phyloP scores from a whole-genome alignment of 1,140 invertebrate genomes.

The Drosophila mojavensis region DNA sequence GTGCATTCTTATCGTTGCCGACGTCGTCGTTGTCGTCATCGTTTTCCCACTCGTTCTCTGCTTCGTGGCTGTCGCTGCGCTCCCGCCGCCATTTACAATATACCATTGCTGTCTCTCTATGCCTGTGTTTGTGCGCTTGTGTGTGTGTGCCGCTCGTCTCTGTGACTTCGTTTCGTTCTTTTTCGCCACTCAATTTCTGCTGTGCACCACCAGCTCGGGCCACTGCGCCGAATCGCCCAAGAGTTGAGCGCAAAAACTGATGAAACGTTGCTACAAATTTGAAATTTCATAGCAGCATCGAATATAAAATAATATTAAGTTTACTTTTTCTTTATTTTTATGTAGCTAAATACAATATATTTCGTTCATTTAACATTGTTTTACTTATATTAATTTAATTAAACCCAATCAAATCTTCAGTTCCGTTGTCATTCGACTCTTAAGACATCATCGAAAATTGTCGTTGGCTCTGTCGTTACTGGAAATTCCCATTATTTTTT shows the following conservation, averaged over 20 bases:
- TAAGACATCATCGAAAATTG: conserved; percentile 28
- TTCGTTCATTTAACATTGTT: not conserved
- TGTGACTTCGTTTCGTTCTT: conserved; percentile 41
- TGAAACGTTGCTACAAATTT: conserved; percentile 43
- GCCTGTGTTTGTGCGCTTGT: not conserved
- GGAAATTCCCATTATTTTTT: conserved; percentile 69
- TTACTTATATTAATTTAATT: not conserved
- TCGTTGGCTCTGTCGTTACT: not conserved
- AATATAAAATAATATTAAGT: not conserved
- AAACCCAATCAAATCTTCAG: accelerated
- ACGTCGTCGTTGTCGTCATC: conserved; percentile 17
- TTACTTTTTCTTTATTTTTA: not conserved
- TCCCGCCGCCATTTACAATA: conserved; percentile 6
- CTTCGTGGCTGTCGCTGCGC: conserved; percentile 15
- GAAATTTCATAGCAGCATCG: conserved; percentile 27
- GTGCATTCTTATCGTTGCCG: conserved; percentile 22
- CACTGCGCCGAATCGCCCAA: conserved; percentile 64
- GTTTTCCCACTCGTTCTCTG: conserved; percentile 15
- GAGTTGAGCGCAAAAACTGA: conserved; percentile 28
- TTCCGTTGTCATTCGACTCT: not conserved
- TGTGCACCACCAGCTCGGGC: conserved; percentile 26
- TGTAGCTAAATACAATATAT: too few relatives aligned
- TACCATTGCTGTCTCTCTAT: not conserved
- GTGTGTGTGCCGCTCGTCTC: conserved; percentile 7
- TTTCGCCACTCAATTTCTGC: conserved; percentile 33